phyloP scores from a whole-genome alignment of 2,113 vertebrate genomes.

The Tupaia tana region DNA sequence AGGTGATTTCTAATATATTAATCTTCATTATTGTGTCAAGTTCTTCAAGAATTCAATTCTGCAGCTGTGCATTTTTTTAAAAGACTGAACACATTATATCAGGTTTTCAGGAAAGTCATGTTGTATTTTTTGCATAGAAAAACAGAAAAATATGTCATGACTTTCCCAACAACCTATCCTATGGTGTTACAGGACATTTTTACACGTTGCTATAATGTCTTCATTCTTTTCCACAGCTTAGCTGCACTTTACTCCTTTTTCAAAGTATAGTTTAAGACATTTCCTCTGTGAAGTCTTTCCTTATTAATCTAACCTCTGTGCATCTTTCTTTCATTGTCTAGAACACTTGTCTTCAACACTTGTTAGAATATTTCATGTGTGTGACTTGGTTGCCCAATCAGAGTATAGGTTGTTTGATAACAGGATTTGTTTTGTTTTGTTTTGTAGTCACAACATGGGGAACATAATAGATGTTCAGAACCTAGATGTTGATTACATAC shows the following conservation, averaged over 20 bases:
- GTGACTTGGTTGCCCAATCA: neutral
- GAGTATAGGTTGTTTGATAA: neutral
- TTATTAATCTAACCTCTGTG: neutral
- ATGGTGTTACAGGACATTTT: neutral
- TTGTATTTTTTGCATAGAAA: too few relatives aligned
- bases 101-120: too few relatives aligned
- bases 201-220: neutral
- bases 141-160: too few relatives aligned
- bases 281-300: neutral
- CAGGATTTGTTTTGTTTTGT: neutral
- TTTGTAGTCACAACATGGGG: neutral
- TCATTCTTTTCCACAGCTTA: neutral
- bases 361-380: neutral
- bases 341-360: neutral
- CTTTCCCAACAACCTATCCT: neutral
- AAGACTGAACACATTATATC: neutral
- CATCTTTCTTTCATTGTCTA: neutral
- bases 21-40: conserved; percentile 54
- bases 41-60: conserved; percentile 37
- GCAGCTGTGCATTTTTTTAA: neutral
- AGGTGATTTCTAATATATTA: conserved; percentile 24
- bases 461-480: too few relatives aligned
- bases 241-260: neutral
- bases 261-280: neutral
- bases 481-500: neutral